Base-by-base conservation (phyloP, 92 coral and sea anemone genomes). In the Galaxea fascicularis region DNA sequence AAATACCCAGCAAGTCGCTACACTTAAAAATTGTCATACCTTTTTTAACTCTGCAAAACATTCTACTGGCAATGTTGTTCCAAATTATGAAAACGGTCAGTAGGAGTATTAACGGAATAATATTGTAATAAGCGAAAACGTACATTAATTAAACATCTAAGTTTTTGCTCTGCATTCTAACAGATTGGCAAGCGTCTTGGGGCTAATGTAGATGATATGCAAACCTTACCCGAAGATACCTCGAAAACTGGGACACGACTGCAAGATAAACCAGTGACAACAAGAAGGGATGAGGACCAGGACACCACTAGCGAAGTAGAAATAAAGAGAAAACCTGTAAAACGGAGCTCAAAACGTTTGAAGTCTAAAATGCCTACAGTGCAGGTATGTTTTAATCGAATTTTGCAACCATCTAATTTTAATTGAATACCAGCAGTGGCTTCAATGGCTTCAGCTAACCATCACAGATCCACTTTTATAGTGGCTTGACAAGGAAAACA, bases 331-430 rank as follows among this genome's bases (percentile, higher is more conserved):
- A 51, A 20, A 30, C 75, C 65, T 28, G 51, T 51, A 21, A 79
- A 66, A 30, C 65, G 65, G 35, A 25, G 65, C 49, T 79, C 84
- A 10, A 66, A 66, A 67, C 54, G 65, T 21, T 20, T 79, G 14
- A 46, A 49, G 13, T 28, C 74, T 16, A 79, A 66, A 12, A 18
- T n/a, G 21, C 31, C 39, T 46, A 35, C 59, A 25, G 35, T 10
- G 44, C 31, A 65, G 75, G 84, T 49, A 30, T 57, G 81, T 12
- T n/a, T 31, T 67, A 31, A 8, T 46, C 51, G 47, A 4, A 11
- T n/a, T 71, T 10, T 44, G 30, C 4, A 20, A 64, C 14, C n/a
- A 15, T 44, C 4, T 44, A 20, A 8, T 7, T 46, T 46, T 46
- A 46, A 46, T 13, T 46, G 51, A 46, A 46, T 7, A 46, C 51